These are phyloP conservation scores for Cnemophilus loriae DNA, from an alignment of 2,113 vertebrate species.

Conservation along the genomic window DNA sequence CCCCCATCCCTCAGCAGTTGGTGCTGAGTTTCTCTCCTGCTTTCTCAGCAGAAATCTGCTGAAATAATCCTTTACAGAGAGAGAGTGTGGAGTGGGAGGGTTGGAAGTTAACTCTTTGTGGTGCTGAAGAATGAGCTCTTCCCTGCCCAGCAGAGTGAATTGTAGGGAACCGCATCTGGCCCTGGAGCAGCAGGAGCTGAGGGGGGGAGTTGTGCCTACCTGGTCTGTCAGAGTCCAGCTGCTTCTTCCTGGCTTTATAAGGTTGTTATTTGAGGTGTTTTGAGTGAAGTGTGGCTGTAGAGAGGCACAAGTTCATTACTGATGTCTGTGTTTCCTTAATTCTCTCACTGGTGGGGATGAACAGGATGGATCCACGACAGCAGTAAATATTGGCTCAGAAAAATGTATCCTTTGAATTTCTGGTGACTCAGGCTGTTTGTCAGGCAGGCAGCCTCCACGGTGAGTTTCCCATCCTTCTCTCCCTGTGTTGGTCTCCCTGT, in stretches of 20 bases:
- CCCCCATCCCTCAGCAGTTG: neutral
- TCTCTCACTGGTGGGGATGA: slow-evolving; percentile 65
- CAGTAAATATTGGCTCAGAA: slow-evolving; percentile 52
- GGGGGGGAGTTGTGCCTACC: neutral
- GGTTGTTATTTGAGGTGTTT: neutral
- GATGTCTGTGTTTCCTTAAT: slow-evolving; percentile 59
- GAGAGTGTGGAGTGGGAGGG: neutral
- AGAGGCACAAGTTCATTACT: neutral
- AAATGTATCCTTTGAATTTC: slow-evolving; percentile 77
- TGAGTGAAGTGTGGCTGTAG: neutral
- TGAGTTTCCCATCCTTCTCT: neutral
- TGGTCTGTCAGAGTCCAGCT: neutral
- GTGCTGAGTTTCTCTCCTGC: neutral
- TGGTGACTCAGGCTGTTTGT: neutral
- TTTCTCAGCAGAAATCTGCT: neutral
- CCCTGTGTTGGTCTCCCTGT: neutral
- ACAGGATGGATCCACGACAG: slow-evolving; percentile 35
- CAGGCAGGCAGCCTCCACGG: neutral
- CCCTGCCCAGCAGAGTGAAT: neutral
- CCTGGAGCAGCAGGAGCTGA: neutral
- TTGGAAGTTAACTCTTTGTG: neutral
- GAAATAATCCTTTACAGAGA: neutral
- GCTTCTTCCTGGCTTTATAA: neutral
- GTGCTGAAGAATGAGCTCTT: neutral
- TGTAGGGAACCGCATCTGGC: rapidly evolving